Evolutionary conservation across 2,888 invertebrate species (phyloP).

Genomic region (Leptinotarsa juncta): DNA sequence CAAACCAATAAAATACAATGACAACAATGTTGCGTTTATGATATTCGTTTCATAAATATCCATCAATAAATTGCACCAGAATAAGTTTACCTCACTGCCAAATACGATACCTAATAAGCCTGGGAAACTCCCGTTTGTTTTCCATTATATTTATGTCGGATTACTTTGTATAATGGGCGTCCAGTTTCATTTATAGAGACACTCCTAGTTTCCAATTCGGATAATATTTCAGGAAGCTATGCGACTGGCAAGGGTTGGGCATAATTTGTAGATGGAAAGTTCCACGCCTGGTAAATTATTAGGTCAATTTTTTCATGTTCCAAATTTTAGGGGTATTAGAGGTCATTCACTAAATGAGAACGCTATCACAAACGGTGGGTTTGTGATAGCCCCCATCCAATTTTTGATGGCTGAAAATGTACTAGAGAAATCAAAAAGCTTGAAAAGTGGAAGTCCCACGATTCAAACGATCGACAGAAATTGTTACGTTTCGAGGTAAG

Average conservation of each 20-base stretch:
- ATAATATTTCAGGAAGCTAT: constrained; percentile 7
- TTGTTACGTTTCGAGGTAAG: too few relatives aligned
- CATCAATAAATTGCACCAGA: not conserved
- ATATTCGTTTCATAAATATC: not conserved
- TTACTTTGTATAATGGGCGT: not conserved
- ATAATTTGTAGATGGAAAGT: constrained; percentile 8
- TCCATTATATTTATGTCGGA: not conserved
- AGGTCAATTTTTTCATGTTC: not conserved
- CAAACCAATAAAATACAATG: too few relatives aligned
- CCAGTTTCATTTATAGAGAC: not conserved
- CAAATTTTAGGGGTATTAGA: too few relatives aligned
- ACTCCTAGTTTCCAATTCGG: not conserved
- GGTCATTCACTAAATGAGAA: too few relatives aligned
- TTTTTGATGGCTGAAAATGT: too few relatives aligned
- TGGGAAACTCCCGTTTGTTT: not conserved
- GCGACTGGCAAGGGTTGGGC: not conserved
- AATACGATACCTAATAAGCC: not conserved
- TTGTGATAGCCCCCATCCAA: too few relatives aligned
- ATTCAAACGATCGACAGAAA: too few relatives aligned
- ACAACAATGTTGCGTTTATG: too few relatives aligned
- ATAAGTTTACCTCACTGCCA: not conserved
- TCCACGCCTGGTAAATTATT: not conserved
- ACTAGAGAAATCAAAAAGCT: too few relatives aligned
- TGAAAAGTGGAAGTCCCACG: too few relatives aligned
- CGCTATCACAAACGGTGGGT: too few relatives aligned